A percentile compares a stretch with the other conserved stretches of the same genome.
These are phyloP conservation scores for Sinohyriopsis cumingii DNA, from an alignment of 2,888 invertebrate genomes.

Conservation along the genomic window DNA sequence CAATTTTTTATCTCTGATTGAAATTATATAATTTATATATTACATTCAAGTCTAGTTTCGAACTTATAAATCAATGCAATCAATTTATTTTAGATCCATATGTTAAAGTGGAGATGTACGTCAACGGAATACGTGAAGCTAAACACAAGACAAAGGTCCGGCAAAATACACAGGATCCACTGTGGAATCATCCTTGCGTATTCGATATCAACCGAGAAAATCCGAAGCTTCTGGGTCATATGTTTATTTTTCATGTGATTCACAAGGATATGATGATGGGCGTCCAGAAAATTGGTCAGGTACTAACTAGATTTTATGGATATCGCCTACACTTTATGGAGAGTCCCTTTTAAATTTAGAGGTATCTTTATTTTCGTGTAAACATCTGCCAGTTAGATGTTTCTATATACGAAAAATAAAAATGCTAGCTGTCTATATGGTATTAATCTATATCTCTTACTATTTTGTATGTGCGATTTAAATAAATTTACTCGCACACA, in stretches of 20 bases:
- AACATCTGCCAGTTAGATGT: too few species aligned
- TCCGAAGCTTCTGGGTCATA: slow-evolving; percentile 65
- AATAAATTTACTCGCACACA: too few species aligned
- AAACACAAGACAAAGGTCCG: slow-evolving; percentile 66
- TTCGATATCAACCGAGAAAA: slow-evolving; percentile 67
- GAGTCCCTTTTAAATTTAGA: background rate
- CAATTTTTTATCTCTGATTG: too few species aligned
- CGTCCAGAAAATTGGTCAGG: slow-evolving; percentile 65
- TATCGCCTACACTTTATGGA: background rate
- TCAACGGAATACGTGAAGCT: slow-evolving; percentile 63
- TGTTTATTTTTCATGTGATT: slow-evolving; percentile 63
- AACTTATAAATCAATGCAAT: background rate
- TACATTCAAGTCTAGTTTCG: too few species aligned
- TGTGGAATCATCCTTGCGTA: slow-evolving; percentile 64
- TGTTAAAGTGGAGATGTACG: slow-evolving; percentile 66
- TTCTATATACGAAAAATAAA: too few species aligned
- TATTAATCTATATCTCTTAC: too few species aligned
- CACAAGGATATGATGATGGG: slow-evolving; percentile 68
- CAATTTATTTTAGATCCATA: slow-evolving; percentile 55
- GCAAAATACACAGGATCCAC: slow-evolving; percentile 64
- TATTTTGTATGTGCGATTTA: too few species aligned
- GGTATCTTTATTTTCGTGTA: background rate
- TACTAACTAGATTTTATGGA: slow-evolving; percentile 14
- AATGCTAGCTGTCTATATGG: too few species aligned
- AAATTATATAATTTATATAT: too few species aligned